A percentile compares a stretch with the other conserved stretches of the same genome.
These are phyloP conservation scores for Rhagoletis zephyria DNA, from an alignment of 1,140 invertebrate species.

Conservation along the genomic window DNA sequence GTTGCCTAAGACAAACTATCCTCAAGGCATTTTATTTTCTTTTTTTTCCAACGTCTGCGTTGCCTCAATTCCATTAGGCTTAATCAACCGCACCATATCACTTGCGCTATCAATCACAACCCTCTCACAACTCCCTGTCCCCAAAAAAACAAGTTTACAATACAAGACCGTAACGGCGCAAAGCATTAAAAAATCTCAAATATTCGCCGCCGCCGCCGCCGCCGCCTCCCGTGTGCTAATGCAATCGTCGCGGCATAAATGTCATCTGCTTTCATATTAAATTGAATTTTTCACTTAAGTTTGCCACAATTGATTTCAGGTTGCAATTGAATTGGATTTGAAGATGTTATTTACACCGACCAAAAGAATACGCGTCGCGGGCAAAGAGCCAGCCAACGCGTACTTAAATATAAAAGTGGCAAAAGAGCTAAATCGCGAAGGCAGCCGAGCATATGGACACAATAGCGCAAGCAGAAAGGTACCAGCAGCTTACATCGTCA, in stretches of 20 bases:
- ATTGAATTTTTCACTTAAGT: slow-evolving; percentile 57
- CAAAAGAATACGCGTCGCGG: neutral
- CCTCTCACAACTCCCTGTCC: neutral
- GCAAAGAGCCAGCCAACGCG: neutral
- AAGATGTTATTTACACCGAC: slow-evolving; percentile 48
- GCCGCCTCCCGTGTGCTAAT: neutral
- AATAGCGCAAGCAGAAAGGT: slow-evolving; percentile 28
- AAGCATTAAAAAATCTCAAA: neutral
- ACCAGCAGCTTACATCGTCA: slow-evolving; percentile 31
- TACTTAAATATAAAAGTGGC: neutral
- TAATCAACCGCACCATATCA: slow-evolving; percentile 47
- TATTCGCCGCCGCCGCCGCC: neutral
- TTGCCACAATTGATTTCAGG: slow-evolving; percentile 55
- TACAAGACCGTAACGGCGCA: too few species aligned
- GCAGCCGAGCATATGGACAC: slow-evolving; percentile 4
- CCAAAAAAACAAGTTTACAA: neutral
- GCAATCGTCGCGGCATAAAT: slow-evolving; percentile 35
- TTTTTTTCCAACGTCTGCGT: too few species aligned
- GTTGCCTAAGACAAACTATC: too few species aligned
- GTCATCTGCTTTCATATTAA: slow-evolving; percentile 54
- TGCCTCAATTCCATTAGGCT: slow-evolving; percentile 33
- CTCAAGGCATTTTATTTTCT: too few species aligned
- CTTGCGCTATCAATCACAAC: slow-evolving; percentile 33
- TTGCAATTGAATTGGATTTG: slow-evolving; percentile 52
- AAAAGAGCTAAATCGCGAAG: slow-evolving; percentile 8